Conservation (phyloP, 2,113 vertebrate genomes). For the Choloepus hoffmanni region DNA sequence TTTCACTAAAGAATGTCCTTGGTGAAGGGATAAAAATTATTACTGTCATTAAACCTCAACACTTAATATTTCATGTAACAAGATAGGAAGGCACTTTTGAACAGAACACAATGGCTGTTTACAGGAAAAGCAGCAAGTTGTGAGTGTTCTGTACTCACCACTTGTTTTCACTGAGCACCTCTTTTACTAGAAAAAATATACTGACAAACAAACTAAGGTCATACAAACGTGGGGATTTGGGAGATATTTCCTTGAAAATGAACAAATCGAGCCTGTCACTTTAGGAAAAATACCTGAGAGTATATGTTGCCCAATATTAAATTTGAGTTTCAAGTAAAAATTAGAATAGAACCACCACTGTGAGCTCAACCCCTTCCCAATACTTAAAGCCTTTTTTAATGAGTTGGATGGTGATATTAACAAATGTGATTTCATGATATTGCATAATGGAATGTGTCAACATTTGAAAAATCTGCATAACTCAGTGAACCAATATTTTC, state of each 20-base stretch:
- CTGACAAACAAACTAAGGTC: background rate
- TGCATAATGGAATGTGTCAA: constrained; percentile 10
- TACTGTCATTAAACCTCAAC: constrained; percentile 4
- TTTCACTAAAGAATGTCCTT: background rate
- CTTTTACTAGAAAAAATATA: background rate
- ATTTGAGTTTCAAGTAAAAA: constrained; percentile 30
- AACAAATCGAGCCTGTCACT: background rate
- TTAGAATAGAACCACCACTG: background rate
- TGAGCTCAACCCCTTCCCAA: background rate
- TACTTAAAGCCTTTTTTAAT: background rate
- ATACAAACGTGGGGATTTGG: background rate
- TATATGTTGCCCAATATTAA: background rate
- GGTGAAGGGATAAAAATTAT: background rate
- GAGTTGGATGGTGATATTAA: background rate
- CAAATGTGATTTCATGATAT: background rate
- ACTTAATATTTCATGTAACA: background rate
- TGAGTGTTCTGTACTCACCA: background rate
- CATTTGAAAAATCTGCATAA: background rate
- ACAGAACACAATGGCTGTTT: background rate
- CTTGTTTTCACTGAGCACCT: background rate
- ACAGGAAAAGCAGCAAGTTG: background rate
- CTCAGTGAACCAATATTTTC: constrained; percentile 43
- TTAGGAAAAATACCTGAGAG: background rate
- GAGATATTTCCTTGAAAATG: background rate
- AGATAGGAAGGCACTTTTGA: background rate